Percentiles rank a stretch among this genome's conserved stretches.
phyloP scores from a whole-genome alignment of 2,113 vertebrate genomes.

The Pterocles orientalis region DNA sequence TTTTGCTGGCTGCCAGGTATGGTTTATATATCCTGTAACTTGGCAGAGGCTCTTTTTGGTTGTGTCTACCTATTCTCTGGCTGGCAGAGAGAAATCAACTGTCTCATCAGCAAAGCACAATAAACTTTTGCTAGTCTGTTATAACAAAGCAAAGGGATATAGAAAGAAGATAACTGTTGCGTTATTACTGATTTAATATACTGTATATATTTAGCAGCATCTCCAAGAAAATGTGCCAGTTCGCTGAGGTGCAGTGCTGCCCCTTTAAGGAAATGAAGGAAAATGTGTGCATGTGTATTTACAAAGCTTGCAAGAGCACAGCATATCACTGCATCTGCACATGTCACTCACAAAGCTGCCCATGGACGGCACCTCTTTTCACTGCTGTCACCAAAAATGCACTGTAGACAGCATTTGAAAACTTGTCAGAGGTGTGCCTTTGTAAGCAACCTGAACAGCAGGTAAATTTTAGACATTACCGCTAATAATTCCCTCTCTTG shows the following conservation, averaged over 20 bases:
- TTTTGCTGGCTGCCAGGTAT: not conserved
- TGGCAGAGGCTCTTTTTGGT: not conserved
- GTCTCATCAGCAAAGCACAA: not conserved
- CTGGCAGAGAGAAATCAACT: not conserved
- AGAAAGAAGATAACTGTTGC: not conserved
- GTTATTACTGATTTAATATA: not conserved
- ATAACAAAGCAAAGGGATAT: not conserved
- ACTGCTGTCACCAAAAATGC: conserved; percentile 44
- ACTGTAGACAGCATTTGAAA: not conserved
- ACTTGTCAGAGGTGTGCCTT: not conserved
- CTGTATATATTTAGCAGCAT: not conserved
- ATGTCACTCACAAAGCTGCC: conserved; percentile 30
- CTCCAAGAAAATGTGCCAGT: not conserved
- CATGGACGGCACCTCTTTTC: not conserved
- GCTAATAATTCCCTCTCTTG: not conserved
- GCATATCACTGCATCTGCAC: not conserved
- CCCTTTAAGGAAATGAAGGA: conserved; percentile 50
- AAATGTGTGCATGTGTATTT: conserved; percentile 17
- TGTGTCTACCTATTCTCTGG: not conserved
- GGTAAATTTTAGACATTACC: conserved; percentile 12
- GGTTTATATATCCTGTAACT: not conserved
- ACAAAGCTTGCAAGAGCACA: not conserved
- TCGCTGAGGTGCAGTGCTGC: not conserved
- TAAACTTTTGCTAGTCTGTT: not conserved
- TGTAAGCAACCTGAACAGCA: conserved; percentile 29